Evolutionary conservation across 2,113 vertebrate species (phyloP).

Genomic region (Nibea coibor): DNA sequence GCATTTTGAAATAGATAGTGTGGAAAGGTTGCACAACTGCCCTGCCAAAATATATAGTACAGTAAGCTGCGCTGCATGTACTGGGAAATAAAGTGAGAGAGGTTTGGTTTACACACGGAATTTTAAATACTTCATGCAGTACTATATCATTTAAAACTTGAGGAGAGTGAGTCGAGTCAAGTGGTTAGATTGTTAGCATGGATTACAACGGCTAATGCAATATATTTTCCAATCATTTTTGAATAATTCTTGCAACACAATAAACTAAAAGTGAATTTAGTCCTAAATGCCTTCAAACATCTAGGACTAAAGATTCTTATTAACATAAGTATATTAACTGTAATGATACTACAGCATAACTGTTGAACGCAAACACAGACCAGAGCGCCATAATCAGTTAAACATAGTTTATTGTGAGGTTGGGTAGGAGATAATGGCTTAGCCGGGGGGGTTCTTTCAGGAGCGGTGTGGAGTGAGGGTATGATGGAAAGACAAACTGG

Average conservation of each 20-base stretch:
- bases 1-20: conserved; percentile 80
- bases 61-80: conserved; percentile 3
- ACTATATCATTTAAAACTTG: too few relatives aligned
- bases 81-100: background rate
- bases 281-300: background rate
- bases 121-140: too few relatives aligned
- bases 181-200: too few relatives aligned
- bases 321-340: background rate
- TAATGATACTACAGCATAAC: background rate
- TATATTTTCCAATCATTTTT: background rate
- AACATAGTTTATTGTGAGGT: too few relatives aligned
- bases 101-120: background rate
- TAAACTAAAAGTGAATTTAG: background rate
- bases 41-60: conserved; percentile 48
- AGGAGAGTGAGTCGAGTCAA: too few relatives aligned
- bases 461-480: too few relatives aligned
- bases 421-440: too few relatives aligned
- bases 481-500: too few relatives aligned
- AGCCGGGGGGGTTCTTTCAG: too few relatives aligned
- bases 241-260: background rate
- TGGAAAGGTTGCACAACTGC: conserved; percentile 71
- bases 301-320: background rate
- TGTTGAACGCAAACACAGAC: too few relatives aligned
- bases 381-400: too few relatives aligned
- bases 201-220: background rate